Conservation (phyloP, 2,888 invertebrate genomes). For the Erebia epiphron region DNA sequence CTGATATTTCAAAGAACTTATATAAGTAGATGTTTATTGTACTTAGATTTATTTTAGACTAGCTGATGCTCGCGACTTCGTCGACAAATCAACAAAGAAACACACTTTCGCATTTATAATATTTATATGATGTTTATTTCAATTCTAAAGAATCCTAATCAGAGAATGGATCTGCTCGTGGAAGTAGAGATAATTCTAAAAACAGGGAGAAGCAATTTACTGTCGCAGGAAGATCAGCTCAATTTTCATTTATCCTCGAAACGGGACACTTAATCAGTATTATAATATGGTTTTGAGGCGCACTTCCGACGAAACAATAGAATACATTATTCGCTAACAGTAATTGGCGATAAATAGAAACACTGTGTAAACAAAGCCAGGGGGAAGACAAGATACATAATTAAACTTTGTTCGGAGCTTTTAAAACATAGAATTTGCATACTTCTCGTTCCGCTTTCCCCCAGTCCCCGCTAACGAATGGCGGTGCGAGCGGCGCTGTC, state of each 20-base stretch:
- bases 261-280: not conserved
- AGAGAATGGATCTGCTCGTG: too few species aligned
- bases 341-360: constrained; percentile 28
- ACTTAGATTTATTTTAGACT: too few species aligned
- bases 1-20: too few species aligned
- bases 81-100: too few species aligned
- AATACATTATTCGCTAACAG: constrained; percentile 11
- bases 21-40: too few species aligned
- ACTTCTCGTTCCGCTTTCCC: constrained; percentile 31
- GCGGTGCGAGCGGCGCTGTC: not conserved
- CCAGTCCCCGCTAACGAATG: constrained; percentile 19
- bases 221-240: not conserved
- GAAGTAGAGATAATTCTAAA: too few species aligned
- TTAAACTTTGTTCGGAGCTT: constrained; percentile 31
- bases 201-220: not conserved
- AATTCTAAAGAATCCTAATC: too few species aligned
- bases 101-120: too few species aligned
- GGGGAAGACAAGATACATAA: constrained; percentile 18
- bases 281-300: not conserved
- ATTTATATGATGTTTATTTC: too few species aligned
- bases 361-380: constrained; percentile 18
- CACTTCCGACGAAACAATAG: not conserved
- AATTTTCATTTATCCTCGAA: not conserved
- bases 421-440: constrained; percentile 43
- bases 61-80: too few species aligned